Conservation (phyloP, 92 coral and sea anemone species). For the Desmophyllum pertusum region DNA sequence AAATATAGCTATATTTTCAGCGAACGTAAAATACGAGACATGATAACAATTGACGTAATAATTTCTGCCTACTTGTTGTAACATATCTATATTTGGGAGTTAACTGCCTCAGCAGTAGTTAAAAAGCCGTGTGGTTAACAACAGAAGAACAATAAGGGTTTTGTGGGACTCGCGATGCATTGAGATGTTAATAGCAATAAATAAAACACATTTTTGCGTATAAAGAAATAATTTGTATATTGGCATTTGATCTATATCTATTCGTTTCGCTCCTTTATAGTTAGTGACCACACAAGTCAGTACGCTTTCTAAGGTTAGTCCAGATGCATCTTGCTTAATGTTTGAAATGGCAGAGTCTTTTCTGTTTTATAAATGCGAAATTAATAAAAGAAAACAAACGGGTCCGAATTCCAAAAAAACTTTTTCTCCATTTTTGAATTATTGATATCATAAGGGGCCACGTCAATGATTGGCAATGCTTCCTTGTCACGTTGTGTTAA, state of each 20-base stretch:
- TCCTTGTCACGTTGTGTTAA: slow-evolving; percentile 57
- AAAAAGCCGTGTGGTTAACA: not conserved
- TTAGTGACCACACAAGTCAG: not conserved
- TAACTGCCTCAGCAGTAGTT: not conserved
- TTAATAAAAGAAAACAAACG: slow-evolving; percentile 69
- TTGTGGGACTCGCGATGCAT: not conserved
- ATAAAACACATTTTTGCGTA: slow-evolving; percentile 17
- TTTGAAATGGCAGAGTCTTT: not conserved
- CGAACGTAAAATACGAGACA: not conserved
- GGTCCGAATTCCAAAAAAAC: slow-evolving; percentile 64
- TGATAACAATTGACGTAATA: not conserved
- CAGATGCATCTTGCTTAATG: not conserved
- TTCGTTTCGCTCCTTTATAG: not conserved
- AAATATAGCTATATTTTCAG: not conserved
- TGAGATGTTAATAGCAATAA: not conserved
- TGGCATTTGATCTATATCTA: not conserved
- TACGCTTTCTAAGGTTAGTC: not conserved
- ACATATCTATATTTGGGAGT: not conserved
- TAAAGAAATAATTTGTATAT: slow-evolving; percentile 10
- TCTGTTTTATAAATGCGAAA: not conserved
- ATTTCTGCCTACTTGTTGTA: not conserved
- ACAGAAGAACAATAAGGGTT: not conserved
- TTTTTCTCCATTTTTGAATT: slow-evolving; percentile 42
- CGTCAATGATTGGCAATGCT: slow-evolving; percentile 65
- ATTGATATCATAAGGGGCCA: slow-evolving; percentile 62